Percentiles rank a stretch among this genome's conserved stretches.
Evolutionary conservation across 37 sponge, comb jelly and placozoan species (phyloP).

Genomic region (Ianthella basta): DNA sequence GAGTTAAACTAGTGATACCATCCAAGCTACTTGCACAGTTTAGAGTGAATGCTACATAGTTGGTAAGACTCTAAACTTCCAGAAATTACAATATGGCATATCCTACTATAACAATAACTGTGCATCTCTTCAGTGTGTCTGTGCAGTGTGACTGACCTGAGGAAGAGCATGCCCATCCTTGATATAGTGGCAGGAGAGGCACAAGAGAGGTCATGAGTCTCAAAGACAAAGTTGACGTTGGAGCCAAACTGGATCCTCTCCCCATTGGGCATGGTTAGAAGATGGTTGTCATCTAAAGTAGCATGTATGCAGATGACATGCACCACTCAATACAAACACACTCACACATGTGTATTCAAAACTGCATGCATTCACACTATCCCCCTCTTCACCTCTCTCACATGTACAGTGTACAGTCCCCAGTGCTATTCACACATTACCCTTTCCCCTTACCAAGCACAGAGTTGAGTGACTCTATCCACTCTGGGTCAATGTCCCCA

Average conservation of each 20-base stretch:
- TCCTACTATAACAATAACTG: no score
- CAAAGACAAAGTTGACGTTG: slow-evolving; percentile 99
- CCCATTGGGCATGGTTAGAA: slow-evolving; percentile 98
- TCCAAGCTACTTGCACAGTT: no score
- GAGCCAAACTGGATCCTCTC: slow-evolving; percentile 99
- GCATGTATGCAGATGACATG: neutral
- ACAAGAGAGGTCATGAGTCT: slow-evolving; percentile 97
- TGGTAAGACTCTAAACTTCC: no score
- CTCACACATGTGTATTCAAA: neutral
- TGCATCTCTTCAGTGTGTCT: no score
- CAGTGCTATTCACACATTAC: no score
- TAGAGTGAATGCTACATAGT: no score
- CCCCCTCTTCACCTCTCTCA: neutral
- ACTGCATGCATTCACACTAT: neutral
- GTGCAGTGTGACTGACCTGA: slow-evolving; percentile 84
- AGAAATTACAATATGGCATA: no score
- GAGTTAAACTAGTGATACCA: no score
- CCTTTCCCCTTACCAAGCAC: slow-evolving; percentile 96
- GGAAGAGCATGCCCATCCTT: slow-evolving; percentile 98
- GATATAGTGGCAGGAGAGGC: slow-evolving; percentile 99
- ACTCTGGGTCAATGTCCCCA: slow-evolving; percentile 99
- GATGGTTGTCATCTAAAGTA: slow-evolving; percentile 27
- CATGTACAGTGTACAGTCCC: neutral
- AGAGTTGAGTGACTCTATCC: slow-evolving; percentile 99
- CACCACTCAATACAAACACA: neutral